phyloP scores from a whole-genome alignment of 2,888 invertebrate genomes.

The Drosophila borborema region DNA sequence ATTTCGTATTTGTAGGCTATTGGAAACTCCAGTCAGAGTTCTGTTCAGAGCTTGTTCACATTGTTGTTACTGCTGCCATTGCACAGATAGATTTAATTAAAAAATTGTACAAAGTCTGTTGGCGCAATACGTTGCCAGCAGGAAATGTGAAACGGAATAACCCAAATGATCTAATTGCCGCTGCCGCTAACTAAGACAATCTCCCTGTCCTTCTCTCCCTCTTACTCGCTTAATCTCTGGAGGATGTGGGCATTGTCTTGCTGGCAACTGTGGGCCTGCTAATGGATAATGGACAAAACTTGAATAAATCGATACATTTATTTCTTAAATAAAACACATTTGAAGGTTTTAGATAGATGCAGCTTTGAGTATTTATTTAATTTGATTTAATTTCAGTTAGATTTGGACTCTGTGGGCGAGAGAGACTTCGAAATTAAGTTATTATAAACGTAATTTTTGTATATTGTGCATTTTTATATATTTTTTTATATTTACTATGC shows the following conservation, averaged over 20 bases:
- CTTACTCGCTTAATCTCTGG: not conserved
- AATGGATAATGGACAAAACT: conserved; percentile 32
- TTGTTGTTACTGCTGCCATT: conserved; percentile 21
- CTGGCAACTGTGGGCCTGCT: conserved; percentile 2
- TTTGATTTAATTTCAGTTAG: too few species aligned
- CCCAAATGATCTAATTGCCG: conserved; percentile 83
- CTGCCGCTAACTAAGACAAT: conserved; percentile 26
- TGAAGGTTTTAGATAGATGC: too few species aligned
- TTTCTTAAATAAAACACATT: conserved; percentile 11
- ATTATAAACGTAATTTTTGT: too few species aligned
- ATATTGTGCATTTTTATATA: too few species aligned
- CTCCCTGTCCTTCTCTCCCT: not conserved
- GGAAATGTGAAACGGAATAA: conserved; percentile 75
- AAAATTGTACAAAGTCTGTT: conserved; percentile 64
- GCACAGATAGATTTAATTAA: conserved; percentile 72
- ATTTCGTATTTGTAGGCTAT: conserved; percentile 50
- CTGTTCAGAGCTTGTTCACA: conserved; percentile 43
- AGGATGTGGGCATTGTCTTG: conserved; percentile 66
- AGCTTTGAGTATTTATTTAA: too few species aligned
- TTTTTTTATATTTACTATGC: too few species aligned
- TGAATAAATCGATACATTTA: conserved; percentile 40
- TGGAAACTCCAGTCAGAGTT: conserved; percentile 70
- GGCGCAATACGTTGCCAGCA: conserved; percentile 48
- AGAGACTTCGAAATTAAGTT: too few species aligned
- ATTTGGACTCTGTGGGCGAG: too few species aligned